Evolutionary conservation across 2,888 invertebrate genomes (phyloP).

Genomic region (Beris morrisii): DNA sequence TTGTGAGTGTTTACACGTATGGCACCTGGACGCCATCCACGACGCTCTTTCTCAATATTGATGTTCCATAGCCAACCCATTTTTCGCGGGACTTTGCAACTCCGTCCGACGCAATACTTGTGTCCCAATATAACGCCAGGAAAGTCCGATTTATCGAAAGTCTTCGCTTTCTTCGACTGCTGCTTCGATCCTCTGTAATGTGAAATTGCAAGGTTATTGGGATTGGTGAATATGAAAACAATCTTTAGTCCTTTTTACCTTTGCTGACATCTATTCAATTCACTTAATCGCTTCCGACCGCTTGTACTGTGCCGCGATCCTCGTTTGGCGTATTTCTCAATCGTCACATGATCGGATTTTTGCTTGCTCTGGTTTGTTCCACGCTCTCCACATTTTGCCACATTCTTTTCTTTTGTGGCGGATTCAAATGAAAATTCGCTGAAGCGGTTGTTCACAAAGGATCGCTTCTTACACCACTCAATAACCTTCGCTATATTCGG

Average conservation of each 20-base stretch:
- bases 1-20: slow-evolving; percentile 51
- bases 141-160: slow-evolving; percentile 29
- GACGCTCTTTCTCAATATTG: slow-evolving; percentile 43
- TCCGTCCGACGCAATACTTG: slow-evolving; percentile 59
- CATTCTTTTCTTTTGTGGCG: too few relatives aligned
- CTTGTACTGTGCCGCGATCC: background rate
- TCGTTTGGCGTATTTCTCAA: background rate
- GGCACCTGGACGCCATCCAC: slow-evolving; percentile 53
- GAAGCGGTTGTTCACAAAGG: background rate
- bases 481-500: background rate
- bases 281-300: slow-evolving; percentile 7
- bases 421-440: too few relatives aligned
- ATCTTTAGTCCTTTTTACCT: background rate
- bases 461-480: slow-evolving; percentile 15
- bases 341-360: background rate
- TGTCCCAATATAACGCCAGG: slow-evolving; percentile 62
- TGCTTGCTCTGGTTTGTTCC: background rate
- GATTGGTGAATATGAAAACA: background rate
- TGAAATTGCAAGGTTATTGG: background rate
- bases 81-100: slow-evolving; percentile 61
- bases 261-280: background rate
- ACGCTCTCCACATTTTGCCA: background rate
- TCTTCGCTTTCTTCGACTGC: background rate
- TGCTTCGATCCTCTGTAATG: background rate
- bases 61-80: slow-evolving; percentile 73